Percentiles rank a stretch among this genome's conserved stretches.
Evolutionary conservation across 2,888 invertebrate species (phyloP).

Genomic region (Agrotis exclamationis): DNA sequence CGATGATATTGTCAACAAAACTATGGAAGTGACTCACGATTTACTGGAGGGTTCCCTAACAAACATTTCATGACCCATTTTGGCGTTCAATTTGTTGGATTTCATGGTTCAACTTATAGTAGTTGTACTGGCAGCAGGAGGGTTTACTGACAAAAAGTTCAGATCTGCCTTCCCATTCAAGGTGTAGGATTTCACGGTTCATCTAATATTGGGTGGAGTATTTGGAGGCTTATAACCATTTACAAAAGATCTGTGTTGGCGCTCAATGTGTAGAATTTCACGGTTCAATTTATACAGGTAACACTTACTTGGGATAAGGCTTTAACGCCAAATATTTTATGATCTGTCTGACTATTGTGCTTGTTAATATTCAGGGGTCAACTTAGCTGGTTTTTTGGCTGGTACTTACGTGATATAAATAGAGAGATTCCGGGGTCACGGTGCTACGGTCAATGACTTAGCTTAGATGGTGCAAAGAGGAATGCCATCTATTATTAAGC

Average conservation of each 20-base stretch:
- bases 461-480: background rate
- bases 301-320: background rate
- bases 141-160: background rate
- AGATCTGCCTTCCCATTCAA: background rate
- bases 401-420: slow-evolving; percentile 8
- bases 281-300: slow-evolving; percentile 23
- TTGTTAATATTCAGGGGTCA: slow-evolving; percentile 5
- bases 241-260: background rate
- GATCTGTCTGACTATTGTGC: background rate
- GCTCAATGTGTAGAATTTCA: background rate
- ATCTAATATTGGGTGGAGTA: slow-evolving; percentile 9
- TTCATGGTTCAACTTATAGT: too few species aligned
- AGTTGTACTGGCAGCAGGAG: background rate
- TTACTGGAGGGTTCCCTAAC: background rate
- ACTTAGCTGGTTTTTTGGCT: slow-evolving; percentile 7
- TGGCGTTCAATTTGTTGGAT: too few species aligned
- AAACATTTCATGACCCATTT: slow-evolving; percentile 6
- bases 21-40: slow-evolving; percentile 46
- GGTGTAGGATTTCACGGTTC: background rate
- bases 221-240: background rate
- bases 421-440: slow-evolving; percentile 38
- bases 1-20: slow-evolving; percentile 47
- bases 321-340: background rate
- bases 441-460: slow-evolving; percentile 44
- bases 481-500: slow-evolving; percentile 15